Evolutionary conservation across 92 coral and sea anemone species (phyloP).

Genomic region (Ricordea florida): DNA sequence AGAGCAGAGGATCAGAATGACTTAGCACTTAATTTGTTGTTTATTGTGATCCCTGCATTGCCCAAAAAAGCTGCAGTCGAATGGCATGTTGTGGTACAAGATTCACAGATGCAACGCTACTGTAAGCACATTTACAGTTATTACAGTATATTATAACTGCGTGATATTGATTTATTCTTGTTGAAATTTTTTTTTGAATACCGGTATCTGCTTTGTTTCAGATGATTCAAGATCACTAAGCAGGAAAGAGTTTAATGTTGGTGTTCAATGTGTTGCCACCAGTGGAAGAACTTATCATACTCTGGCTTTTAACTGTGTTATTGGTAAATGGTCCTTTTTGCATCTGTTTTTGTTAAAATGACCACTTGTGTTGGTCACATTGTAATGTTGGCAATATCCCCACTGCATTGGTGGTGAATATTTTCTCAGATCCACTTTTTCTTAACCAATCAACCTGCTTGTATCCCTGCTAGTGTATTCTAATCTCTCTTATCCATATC

Average conservation of each 20-base stretch:
- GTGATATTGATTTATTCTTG: too few species aligned
- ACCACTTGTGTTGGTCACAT: too few species aligned
- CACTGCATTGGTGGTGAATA: too few species aligned
- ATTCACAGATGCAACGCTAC: background rate
- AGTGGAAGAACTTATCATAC: background rate
- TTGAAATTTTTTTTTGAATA: too few species aligned
- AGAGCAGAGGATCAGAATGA: too few species aligned
- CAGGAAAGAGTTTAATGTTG: background rate
- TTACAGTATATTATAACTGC: background rate
- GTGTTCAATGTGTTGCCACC: slow-evolving; percentile 1
- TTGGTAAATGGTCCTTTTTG: slow-evolving; percentile 40
- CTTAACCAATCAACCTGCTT: too few species aligned
- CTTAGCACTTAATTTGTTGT: too few species aligned
- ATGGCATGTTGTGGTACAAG: slow-evolving; percentile 77
- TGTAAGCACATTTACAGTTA: too few species aligned
- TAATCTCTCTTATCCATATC: background rate
- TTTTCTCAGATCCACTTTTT: too few species aligned
- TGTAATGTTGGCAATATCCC: too few species aligned
- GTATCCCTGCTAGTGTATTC: background rate
- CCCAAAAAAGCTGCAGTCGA: slow-evolving; percentile 85
- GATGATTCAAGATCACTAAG: background rate
- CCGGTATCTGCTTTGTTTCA: background rate
- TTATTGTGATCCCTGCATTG: slow-evolving; percentile 74
- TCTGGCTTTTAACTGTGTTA: slow-evolving; percentile 38
- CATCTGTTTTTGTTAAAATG: background rate